Base-by-base conservation (phyloP, 2,113 vertebrate genomes). In the Phoenicopterus ruber region DNA sequence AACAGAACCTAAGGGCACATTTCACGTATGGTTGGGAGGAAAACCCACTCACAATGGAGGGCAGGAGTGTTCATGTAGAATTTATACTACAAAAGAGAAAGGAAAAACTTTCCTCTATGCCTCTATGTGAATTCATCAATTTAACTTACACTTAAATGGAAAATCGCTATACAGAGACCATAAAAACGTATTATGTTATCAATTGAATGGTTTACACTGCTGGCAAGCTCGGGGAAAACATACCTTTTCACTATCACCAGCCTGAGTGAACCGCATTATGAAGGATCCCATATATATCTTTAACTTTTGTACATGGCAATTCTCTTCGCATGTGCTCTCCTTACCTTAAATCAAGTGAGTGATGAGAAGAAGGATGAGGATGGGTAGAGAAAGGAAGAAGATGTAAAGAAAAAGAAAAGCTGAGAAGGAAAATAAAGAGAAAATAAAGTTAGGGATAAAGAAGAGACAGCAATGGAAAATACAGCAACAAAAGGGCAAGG, bases 141-240 rank as follows among this genome's bases (percentile, higher is more conserved):
- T 97, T 97, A 97, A 97, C 95, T 97, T 97, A 97, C 96, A 96
- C 95, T 97, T 97, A 97, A 97, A 97, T 97, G 96, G 96, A 97
- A 97, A 97, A 97, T 97, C 97, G 95, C 97, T 97, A 97, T 97
- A 97, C 96, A 97, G 96, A 97, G 96, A 97, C 97, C 96, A 97
- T 97, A 97, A 97, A 97, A 97, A 97, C 93, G 82, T 97, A 97
- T 97, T 97, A 97, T 94, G 96, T 94, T 97, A 94, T 95, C 97
- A 97, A 96, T 96, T 96, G 97, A 97, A 97, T 97, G 97, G 97
- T 97, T 97, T 97, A 97, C 97, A 96, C 96, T 97, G 94, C 94
- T 97, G 96, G 97, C 94, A 97, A 95, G 96, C 96, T 95, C 80
- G 74, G 96, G 97, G 92, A 97, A 97, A 97, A 96, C 86, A 95